phyloP scores from a whole-genome alignment of 30 jellyfish, hydroid and myxozoan species.

The Hydractinia symbiolongicarpus region DNA sequence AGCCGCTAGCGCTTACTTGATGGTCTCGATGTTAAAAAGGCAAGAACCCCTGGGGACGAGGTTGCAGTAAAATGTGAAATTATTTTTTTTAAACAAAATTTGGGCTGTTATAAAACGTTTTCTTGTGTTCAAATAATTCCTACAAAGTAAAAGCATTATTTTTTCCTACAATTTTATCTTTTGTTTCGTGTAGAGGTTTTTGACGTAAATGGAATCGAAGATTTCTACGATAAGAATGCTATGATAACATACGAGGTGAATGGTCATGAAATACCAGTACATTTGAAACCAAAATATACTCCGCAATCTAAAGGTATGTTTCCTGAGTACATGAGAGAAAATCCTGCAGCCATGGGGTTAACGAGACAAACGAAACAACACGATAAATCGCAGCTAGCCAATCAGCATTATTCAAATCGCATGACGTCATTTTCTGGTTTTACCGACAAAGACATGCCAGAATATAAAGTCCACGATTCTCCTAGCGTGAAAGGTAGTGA shows the following conservation, averaged over 20 bases:
- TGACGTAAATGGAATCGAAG: slow-evolving; percentile 94
- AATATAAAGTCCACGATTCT: slow-evolving; percentile 72
- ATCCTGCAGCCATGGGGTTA: slow-evolving; percentile 46
- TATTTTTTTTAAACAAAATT: no score
- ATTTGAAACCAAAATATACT: slow-evolving; percentile 76
- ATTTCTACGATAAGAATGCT: slow-evolving; percentile 84
- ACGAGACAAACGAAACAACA: slow-evolving; percentile 31
- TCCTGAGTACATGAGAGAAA: slow-evolving; percentile 87
- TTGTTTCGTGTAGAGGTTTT: slow-evolving; percentile 57
- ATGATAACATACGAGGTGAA: slow-evolving; percentile 85
- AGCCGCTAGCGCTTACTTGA: no score
- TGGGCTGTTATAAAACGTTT: no score
- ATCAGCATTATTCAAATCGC: neutral
- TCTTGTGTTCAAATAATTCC: no score
- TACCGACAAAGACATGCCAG: slow-evolving; percentile 91
- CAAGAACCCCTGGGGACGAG: no score
- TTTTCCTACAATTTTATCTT: neutral
- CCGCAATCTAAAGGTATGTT: slow-evolving; percentile 89
- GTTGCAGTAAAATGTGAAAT: no score
- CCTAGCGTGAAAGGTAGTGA: slow-evolving; percentile 22
- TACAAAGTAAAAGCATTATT: no score
- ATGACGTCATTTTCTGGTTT: slow-evolving; percentile 67
- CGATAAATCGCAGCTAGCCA: neutral
- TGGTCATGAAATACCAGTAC: slow-evolving; percentile 97
- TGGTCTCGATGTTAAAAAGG: no score